Evolutionary conservation across 2,888 invertebrate species (phyloP), one percentile per base, ranked within the genome.

Genomic region (Craniophora ligustri): DNA sequence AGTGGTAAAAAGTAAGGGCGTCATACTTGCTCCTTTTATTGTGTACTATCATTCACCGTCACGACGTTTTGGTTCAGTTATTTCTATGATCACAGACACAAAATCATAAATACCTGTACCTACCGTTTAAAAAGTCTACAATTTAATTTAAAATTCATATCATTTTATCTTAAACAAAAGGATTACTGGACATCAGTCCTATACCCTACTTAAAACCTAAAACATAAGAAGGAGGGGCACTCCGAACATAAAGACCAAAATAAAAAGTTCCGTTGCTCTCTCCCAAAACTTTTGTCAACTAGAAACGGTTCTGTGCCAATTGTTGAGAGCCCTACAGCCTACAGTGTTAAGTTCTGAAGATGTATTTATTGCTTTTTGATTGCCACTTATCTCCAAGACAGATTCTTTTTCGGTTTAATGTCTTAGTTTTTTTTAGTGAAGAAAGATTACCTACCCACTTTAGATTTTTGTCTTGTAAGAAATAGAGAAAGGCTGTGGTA

Each of bases 301-400:
- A 23, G 60, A 59, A 51, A 63, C 46, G 35, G 11, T 65, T 32
- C 11, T 5, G 13, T 11, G 14, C 39, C 11, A 15, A 31, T 35
- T 15, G 31, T 63, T 23, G 4, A 42, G 26, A 32, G 18, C 15
- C 14, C 40, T n/a, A n/a, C n/a, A n/a, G n/a, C n/a, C 28, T 34
- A n/a, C 47, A 42, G 4, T 15, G 15, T 6, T 6, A 32, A 46
- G 15, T 26, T 18, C 3, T 3, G 15, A 19, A 48, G 21, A 30
- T 11, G 41, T 14, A 42, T 66, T 63, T 14, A 42, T 66, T 63
- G 67, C 58, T 40, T 21, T n/a, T 32, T n/a, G 13, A 65, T 66
- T 35, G 15, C 18, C 30, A 10, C 10, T 14, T 41, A 32, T 32
- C 31, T 21, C 3, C 6, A 13, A 7, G 8, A 8, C 11, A 1